Evolutionary conservation across 2,888 invertebrate genomes (phyloP), one percentile per base, ranked within the genome.

Genomic region (Abscondita cerata): DNA sequence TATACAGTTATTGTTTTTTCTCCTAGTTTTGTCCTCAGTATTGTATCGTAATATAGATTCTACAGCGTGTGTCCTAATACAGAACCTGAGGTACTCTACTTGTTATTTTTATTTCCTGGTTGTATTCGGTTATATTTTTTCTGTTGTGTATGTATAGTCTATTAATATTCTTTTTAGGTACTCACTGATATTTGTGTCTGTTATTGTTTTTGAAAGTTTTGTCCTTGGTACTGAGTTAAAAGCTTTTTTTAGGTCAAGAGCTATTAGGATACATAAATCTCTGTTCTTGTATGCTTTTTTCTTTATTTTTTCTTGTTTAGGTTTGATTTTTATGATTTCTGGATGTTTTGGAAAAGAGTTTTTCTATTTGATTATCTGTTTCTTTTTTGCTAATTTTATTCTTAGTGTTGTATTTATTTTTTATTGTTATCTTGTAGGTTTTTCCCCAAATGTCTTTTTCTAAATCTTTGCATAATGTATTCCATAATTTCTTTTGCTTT

Each of bases 161-260:
- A 15, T 1, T 16, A n/a, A 9, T 9, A 41, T 41, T 4, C 33
- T 25, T 44, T n/a, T n/a, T 2, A 15, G n/a, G 12, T 31, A 55
- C n/a, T 20, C 2, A 19, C 20, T 46, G 2, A n/a, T 44, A 4
- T 48, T n/a, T 2, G 13, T 12, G 11, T 3, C 25, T 9, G 31
- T 31, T 1, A 48, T 48, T 4, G 13, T n/a, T 4, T 13, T 25
- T 25, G 2, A 4, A 25, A 25, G 25, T 25, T 4, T 25, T 6
- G 25, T 15, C 50, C 50, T 31, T 8, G 12, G 11, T 8, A 20
- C 41, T 0, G 40, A 40, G n/a, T 52, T 52, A 15, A 52, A 52
- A 13, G 52, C 20, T n/a, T 52, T 52, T 38, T 18, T 52, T 1
- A 52, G 8, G 13, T 52, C 52, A 8, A 52, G 5, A 0, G 52